Evolutionary conservation across 2,113 vertebrate genomes (phyloP), one percentile per base, ranked within the genome.

Genomic region (Taxidea taxus): DNA sequence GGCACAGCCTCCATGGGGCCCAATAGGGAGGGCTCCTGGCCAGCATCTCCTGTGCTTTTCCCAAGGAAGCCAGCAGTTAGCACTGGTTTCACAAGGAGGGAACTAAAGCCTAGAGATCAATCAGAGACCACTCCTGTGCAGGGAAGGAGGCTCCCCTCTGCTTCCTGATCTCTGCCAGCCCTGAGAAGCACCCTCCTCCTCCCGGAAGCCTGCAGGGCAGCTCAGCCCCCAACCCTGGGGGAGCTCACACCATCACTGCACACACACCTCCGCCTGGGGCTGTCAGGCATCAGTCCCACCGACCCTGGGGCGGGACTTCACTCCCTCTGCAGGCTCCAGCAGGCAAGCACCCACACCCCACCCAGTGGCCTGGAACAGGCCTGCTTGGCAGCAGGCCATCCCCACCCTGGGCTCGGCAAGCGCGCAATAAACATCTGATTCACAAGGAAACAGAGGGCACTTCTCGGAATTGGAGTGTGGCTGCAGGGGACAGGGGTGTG

Each of bases 361-460:
- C 78, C 54, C 91, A 7, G 85, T 13, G 0, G 10, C 68, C 92
- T 81, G 64, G 47, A 62, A 37, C 23, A 13, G 58, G 56, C n/a
- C 0, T 4, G 42, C 54, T 29, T 88, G 87, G 87, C 83, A 37
- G 3, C 3, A 2, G 42, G 68, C 90, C 7, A 37, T 37, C 49
- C 49, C 62, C 3, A 4, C 56, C 84, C 77, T 4, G n/a, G 54
- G 51, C 39, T 56, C 70, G 3, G 81, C 7, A 1, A 8, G 68
- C 39, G 0, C 6, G 0, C 49, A 31, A 37, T 78, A 80, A 89
- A 84, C 86, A 54, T 51, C 56, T 85, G 91, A 87, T 74, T 95
- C 97, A 91, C 20, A n/a, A 75, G 66, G 90, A 96, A 83, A 47
- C 85, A 58, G 10, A 95, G 27, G 21, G 27, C 37, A 25, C 37